Evolutionary conservation across 2,888 invertebrate genomes (phyloP), one percentile per base, ranked within the genome.

Genomic region (Entomobrya multifasciata): DNA sequence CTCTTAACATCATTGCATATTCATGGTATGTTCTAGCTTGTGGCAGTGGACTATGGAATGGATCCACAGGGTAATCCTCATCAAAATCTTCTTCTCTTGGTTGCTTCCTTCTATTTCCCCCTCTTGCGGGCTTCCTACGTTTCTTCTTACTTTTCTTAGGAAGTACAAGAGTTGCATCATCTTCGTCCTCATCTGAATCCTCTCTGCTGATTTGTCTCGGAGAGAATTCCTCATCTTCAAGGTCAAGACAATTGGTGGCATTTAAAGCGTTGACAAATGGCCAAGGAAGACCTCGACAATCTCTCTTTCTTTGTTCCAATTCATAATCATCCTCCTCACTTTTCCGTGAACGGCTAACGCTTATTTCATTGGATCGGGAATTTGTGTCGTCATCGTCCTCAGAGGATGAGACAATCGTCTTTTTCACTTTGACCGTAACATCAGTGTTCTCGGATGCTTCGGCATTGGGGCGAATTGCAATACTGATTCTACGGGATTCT

Each of bases 201-300:
- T 36, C 25, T 41, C 25, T 22, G 25, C 57, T 57, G 27, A 76
- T 62, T 1, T 44, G 44, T 47, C 41, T 77, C 0, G 60, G 49
- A 0, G 67, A 25, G 17, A 78, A 84, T 15, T 78, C 67, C 11
- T 44, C 57, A 6, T 36, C 30, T 11, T 83, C 83, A 27, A 83
- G 65, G 36, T 83, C 76, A 20, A 49, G 30, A 15, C 84, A 84
- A 30, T 84, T 84, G 17, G 84, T 77, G 1, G 84, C 78, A 44
- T 84, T 84, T 0, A 78, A 27, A 25, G 84, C 84, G 25, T 84
- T 84, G 0, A 84, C 78, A 70, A 84, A 84, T 6, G 84, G 84
- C 84, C 84, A 84, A 11, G 84, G 84, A 25, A 84, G 84, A 25
- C 78, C 78, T 30, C 85, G 30, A 20, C 85, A 85, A 52, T 78